Evolutionary conservation across 2,888 invertebrate genomes (phyloP).

Genomic region (Onthophagus sagittarius): DNA sequence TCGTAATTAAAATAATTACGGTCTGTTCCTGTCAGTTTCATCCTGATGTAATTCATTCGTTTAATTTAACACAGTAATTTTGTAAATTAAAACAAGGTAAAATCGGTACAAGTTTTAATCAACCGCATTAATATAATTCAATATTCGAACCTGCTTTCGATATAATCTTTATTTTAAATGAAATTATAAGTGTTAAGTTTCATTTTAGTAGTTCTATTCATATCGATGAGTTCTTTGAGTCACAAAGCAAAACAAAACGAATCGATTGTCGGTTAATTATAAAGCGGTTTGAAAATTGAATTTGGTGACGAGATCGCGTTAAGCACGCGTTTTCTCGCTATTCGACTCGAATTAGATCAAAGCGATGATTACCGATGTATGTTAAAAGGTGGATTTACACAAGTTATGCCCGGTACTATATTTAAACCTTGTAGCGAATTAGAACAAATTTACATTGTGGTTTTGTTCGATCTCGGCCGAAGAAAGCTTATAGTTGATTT

Average conservation of each 20-base stretch:
- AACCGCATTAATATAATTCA: background rate
- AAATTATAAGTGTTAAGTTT: too few relatives aligned
- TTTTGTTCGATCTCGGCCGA: background rate
- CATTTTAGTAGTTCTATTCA: too few relatives aligned
- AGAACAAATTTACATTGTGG: background rate
- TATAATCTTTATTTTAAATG: too few relatives aligned
- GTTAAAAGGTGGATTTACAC: background rate
- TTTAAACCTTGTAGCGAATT: background rate
- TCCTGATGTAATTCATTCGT: too few relatives aligned
- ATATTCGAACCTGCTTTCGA: background rate
- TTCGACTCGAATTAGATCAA: background rate
- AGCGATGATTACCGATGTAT: background rate
- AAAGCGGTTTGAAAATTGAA: background rate
- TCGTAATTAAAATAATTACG: too few relatives aligned
- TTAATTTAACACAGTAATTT: too few relatives aligned
- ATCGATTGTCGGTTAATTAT: too few relatives aligned
- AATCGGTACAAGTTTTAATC: too few relatives aligned
- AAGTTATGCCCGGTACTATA: background rate
- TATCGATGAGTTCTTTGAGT: too few relatives aligned
- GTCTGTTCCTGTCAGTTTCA: background rate
- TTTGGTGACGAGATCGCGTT: background rate
- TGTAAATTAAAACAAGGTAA: too few relatives aligned
- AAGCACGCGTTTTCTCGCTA: background rate
- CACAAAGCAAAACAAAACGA: too few relatives aligned
- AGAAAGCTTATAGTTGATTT: background rate